A percentile compares a stretch with the other conserved stretches of the same genome.
phyloP scores from a whole-genome alignment of 2,888 invertebrate genomes.

The Corythucha ciliata region DNA sequence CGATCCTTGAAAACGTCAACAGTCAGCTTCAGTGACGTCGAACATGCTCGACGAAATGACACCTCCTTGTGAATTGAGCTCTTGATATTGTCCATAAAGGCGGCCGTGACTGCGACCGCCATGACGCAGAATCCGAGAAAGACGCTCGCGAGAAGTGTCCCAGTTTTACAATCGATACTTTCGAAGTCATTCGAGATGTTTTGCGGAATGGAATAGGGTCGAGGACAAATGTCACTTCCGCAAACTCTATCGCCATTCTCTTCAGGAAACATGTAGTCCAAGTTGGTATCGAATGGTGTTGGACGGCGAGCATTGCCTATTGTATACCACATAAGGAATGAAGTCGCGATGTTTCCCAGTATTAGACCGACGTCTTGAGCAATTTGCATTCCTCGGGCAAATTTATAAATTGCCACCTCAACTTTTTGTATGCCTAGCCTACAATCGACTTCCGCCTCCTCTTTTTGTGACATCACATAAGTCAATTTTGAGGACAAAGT shows the following conservation, averaged over 20 bases:
- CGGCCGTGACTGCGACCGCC: conserved; percentile 43
- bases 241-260: conserved; percentile 51
- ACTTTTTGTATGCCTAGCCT: conserved; percentile 29
- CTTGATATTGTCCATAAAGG: conserved; percentile 47
- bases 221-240: conserved; percentile 50
- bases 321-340: conserved; percentile 44
- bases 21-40: conserved; percentile 42
- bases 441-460: conserved; percentile 41
- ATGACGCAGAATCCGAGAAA: conserved; percentile 44
- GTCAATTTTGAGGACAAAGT: conserved; percentile 43
- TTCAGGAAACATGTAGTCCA: conserved; percentile 47
- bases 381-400: conserved; percentile 48
- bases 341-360: conserved; percentile 47
- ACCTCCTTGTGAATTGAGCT: conserved; percentile 49
- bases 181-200: conserved; percentile 8
- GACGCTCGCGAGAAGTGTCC: conserved; percentile 42
- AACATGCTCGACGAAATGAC: conserved; percentile 29
- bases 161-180: conserved; percentile 40
- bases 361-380: conserved; percentile 51
- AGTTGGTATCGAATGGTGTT: conserved; percentile 31
- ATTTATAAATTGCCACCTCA: conserved; percentile 42
- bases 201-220: conserved; percentile 25
- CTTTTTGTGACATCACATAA: conserved; percentile 43
- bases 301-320: conserved; percentile 30
- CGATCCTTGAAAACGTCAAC: conserved; percentile 51